Evolutionary conservation across 2,888 invertebrate species (phyloP).

Genomic region (Aspidiotus rigidus): DNA sequence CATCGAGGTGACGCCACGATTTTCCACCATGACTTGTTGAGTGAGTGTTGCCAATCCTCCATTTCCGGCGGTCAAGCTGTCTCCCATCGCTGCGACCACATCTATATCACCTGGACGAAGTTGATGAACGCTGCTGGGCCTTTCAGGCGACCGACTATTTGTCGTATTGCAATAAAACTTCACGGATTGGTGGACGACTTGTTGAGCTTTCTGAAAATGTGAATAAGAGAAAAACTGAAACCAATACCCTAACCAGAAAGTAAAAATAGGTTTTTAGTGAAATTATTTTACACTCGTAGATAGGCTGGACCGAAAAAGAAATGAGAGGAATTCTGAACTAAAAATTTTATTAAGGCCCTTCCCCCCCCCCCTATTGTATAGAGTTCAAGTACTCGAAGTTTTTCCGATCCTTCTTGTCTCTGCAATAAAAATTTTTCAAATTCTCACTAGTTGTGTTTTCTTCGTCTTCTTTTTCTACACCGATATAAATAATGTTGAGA

Average conservation of each 20-base stretch:
- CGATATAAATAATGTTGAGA: too few relatives aligned
- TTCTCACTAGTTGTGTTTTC: too few relatives aligned
- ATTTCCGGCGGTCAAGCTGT: conserved; percentile 52
- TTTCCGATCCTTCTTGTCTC: too few relatives aligned
- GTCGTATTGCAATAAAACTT: conserved; percentile 44
- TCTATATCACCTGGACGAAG: conserved; percentile 55
- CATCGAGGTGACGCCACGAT: conserved; percentile 47
- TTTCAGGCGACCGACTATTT: conserved; percentile 40
- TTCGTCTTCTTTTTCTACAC: too few relatives aligned
- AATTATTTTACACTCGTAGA: too few relatives aligned
- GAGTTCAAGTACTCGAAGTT: too few relatives aligned
- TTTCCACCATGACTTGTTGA: conserved; percentile 45
- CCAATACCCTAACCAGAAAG: neutral
- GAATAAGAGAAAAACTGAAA: neutral
- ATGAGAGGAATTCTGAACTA: too few relatives aligned
- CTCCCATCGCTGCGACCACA: conserved; percentile 52
- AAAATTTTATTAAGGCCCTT: too few relatives aligned
- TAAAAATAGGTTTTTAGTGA: neutral
- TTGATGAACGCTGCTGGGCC: conserved; percentile 50
- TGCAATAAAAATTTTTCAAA: too few relatives aligned
- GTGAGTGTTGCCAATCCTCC: conserved; percentile 48
- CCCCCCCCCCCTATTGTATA: too few relatives aligned
- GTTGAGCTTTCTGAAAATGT: conserved; percentile 40
- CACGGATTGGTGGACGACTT: conserved; percentile 38
- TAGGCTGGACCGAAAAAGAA: too few relatives aligned